Evolutionary conservation across 2,888 invertebrate genomes (phyloP), one percentile per base, ranked within the genome.

Genomic region (Criorhina ranunculi): DNA sequence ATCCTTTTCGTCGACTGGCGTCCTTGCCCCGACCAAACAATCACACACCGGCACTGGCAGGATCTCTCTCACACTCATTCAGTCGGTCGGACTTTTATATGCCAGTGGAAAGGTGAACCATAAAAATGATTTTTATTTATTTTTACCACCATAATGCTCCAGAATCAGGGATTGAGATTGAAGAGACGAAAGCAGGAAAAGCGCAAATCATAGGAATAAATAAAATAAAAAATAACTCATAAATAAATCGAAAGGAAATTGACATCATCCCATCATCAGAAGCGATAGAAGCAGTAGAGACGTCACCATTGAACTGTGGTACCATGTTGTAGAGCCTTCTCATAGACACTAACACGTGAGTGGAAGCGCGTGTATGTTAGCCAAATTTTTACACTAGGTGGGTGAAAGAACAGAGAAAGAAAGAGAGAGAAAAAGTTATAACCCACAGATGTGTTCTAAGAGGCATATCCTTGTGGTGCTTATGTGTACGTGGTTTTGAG

Each of bases 141-240:
- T 70, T 70, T 72, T 49, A 64, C 72, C 59, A 33, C 62, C 40
- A 55, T 82, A 72, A 66, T 37, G 59, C 57, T 24, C 24, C 4
- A 4, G 24, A 24, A 24, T 4, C 4, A 33, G 51, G 35, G 51
- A 53, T 37, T 17, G 17, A 55, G 77, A 44, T 51, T 55, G 60
- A 62, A 67, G 59, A 67, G 62, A 42, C 55, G 64, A 46, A 59
- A 40, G 35, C 57, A 62, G 70, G 35, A 59, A 44, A 31, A 69
- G 35, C 37, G 9, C 77, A 80, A 86, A 87, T 86, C 86, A 87
- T 69, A 78, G 80, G 69, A 82, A 83, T 86, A 86, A 88, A 87
- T 87, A 86, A 88, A 87, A 87, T 87, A 87, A 87, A 87, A 88
- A 88, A 88, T 87, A 87, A 88, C 86, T 87, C 88, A 87, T 88